phyloP scores from a whole-genome alignment of 2,113 vertebrate species.

The Himantopus leucocephalus region DNA sequence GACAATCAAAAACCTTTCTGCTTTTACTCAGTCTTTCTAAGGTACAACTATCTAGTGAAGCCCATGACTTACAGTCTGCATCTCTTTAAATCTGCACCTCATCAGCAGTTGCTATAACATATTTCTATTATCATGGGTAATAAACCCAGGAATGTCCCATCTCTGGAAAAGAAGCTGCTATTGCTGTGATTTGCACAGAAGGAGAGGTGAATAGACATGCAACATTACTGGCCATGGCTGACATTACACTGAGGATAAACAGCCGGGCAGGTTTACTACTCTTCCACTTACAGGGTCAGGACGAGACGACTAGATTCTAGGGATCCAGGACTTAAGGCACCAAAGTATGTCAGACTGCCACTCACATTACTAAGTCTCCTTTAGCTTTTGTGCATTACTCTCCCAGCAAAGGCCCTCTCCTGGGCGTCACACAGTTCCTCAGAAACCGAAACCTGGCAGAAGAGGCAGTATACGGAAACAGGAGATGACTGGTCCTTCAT shows the following conservation, averaged over 20 bases:
- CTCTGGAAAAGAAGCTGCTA: not conserved
- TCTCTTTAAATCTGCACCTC: not conserved
- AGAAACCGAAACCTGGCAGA: not conserved
- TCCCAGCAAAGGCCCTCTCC: not conserved
- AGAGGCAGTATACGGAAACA: not conserved
- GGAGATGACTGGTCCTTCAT: not conserved
- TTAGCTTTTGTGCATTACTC: not conserved
- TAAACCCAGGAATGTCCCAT: not conserved
- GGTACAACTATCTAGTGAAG: not conserved
- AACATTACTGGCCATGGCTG: not conserved
- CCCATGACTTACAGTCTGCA: not conserved
- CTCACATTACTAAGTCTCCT: not conserved
- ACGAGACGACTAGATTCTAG: not conserved
- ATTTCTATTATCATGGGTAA: not conserved
- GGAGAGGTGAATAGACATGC: not conserved
- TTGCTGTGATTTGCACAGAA: not conserved
- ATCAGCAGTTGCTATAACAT: not conserved
- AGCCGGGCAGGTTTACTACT: not conserved
- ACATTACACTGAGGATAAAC: not conserved
- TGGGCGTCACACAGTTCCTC: not conserved
- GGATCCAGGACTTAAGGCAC: not conserved
- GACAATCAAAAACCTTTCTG: not conserved
- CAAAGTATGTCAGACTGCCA: not conserved
- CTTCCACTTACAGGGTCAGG: not conserved
- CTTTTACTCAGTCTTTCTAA: not conserved